A percentile compares a stretch with the other conserved stretches of the same genome.
These are phyloP conservation scores for Drosophila robusta DNA, from an alignment of 2,888 invertebrate genomes.

Conservation along the genomic window DNA sequence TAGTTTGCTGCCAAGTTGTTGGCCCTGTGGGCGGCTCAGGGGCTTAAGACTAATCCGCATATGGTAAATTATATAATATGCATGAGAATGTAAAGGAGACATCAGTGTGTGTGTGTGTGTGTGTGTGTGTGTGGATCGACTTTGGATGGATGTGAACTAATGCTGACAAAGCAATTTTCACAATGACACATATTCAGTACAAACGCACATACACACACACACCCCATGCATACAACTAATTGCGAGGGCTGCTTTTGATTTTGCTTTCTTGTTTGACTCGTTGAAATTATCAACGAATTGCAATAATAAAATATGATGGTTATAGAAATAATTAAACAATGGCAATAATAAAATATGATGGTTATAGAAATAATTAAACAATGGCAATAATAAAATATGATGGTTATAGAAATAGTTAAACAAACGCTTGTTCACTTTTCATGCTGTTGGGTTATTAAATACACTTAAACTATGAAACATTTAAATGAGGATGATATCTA, in stretches of 20 bases:
- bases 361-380: no score
- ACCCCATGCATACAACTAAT: background rate
- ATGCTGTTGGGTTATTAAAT: no score
- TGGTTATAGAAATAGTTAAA: no score
- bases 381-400: no score
- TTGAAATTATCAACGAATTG: no score
- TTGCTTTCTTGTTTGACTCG: no score
- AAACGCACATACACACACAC: slow-evolving; percentile 1
- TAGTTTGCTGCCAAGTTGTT: slow-evolving; percentile 45
- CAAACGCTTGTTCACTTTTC: no score
- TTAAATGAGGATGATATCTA: no score
- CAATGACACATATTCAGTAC: slow-evolving; percentile 60
- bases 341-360: no score
- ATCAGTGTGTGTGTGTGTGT: background rate
- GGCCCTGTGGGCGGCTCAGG: slow-evolving; percentile 50
- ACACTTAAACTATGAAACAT: no score
- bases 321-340: no score
- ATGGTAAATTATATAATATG: slow-evolving; percentile 79
- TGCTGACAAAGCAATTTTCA: slow-evolving; percentile 68
- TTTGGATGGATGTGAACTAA: slow-evolving; percentile 32
- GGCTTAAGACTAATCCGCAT: slow-evolving; percentile 72
- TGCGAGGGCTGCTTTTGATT: background rate
- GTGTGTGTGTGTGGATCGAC: slow-evolving; percentile 30
- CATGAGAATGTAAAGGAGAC: slow-evolving; percentile 33
- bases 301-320: no score